Conservation (phyloP, 2,888 invertebrate species). For the Tenthredo notha region DNA sequence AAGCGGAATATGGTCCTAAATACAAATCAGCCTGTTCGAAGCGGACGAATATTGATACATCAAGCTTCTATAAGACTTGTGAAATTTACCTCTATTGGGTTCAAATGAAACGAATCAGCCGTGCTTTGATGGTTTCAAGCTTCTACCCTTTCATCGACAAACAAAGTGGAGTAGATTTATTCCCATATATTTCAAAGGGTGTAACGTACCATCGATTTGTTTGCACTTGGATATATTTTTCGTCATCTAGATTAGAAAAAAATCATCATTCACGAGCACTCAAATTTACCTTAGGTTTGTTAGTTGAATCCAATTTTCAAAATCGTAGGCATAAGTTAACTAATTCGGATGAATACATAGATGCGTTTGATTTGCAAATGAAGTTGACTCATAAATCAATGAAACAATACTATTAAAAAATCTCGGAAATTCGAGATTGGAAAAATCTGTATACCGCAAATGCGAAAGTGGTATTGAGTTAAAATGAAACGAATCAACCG, state of each 20-base stretch:
- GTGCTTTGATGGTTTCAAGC: not conserved
- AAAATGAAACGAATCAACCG: not conserved
- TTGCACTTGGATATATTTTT: not conserved
- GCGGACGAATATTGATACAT: not conserved
- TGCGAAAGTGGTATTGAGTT: not conserved
- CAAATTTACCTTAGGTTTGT: no score
- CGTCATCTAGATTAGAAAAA: no score
- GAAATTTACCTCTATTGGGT: not conserved
- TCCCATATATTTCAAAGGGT: not conserved
- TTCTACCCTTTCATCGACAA: not conserved
- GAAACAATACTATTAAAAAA: no score
- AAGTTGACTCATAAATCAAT: no score
- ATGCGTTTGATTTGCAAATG: no score
- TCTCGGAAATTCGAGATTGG: not conserved
- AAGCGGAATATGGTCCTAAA: not conserved
- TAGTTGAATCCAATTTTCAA: no score
- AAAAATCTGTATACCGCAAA: not conserved
- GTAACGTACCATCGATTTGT: not conserved
- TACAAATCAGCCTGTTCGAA: not conserved
- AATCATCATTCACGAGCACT: no score
- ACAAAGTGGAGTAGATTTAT: not conserved
- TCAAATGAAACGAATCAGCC: not conserved
- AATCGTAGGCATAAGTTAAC: no score
- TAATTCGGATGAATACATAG: no score
- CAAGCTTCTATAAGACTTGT: not conserved